Evolutionary conservation across 2,797 vertebrate genomes (phyloP), one percentile per base, ranked within the genome.

Genomic region (Phoeniculus purpureus): DNA sequence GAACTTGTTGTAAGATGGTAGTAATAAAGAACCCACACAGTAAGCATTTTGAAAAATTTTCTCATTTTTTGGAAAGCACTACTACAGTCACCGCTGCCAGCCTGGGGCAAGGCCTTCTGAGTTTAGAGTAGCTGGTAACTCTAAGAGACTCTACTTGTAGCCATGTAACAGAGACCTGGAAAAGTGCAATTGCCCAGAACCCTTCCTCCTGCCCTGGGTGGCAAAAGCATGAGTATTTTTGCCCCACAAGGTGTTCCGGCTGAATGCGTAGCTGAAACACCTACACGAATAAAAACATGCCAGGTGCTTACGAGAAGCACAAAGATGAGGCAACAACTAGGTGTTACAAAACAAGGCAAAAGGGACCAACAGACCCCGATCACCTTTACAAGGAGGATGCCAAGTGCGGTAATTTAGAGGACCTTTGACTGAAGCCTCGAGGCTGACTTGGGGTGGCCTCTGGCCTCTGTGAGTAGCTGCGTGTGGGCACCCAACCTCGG

Each of bases 311-410:
- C 0, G 3, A 22, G 60, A 68, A 37, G 12, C 60, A 56, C 9
- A 29, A 6, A 32, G 17, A 22, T 1, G 1, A 56, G 22, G 19
- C 23, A 75, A 31, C 3, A 12, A 13, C 1, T 7, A 29, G 26
- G 6, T 6, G 31, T 9, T 25, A 27, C 40, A 52, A 27, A 45
- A 31, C n/a, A 14, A 6, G 4, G 5, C 12, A 25, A 9, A 45
- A 0, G 1, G 9, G 27, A 31, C 10, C 60, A 40, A 47, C 10
- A 29, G 1, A 7, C 6, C 32, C 9, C 2, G 1, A 13, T 23
- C 29, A 3, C 1, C 2, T 15, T 16, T 4, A 11, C 8, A 25
- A 11, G 21, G 47, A 48, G 9, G 55, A 34, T 20, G 37, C 22
- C 27, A 51, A 75, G 19, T 8, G 72, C 4, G 59, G 55, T 64